phyloP scores from a whole-genome alignment of 2,888 invertebrate genomes.

The Thyatira batis region DNA sequence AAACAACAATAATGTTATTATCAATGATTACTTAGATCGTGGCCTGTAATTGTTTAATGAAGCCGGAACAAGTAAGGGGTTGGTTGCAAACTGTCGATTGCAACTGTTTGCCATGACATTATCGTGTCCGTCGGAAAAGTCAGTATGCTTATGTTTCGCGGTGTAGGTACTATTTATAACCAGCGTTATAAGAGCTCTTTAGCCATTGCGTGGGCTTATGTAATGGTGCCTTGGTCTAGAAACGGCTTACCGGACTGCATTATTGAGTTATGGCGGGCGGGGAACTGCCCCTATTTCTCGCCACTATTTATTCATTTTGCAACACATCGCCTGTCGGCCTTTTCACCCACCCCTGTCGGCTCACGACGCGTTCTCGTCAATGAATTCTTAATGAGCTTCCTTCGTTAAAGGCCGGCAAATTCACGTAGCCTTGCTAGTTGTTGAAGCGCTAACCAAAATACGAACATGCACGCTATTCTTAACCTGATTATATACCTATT shows the following conservation, averaged over 20 bases:
- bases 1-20: conserved; percentile 24
- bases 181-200: conserved; percentile 42
- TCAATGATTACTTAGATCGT: conserved; percentile 21
- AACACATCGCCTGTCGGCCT: conserved; percentile 76
- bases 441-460: conserved; percentile 68
- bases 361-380: conserved; percentile 63
- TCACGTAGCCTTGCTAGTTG: conserved; percentile 58
- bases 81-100: conserved; percentile 70
- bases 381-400: conserved; percentile 73
- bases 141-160: conserved; percentile 67
- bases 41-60: conserved; percentile 46
- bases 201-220: conserved; percentile 8
- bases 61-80: conserved; percentile 48
- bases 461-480: conserved; percentile 54
- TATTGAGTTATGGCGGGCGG: conserved; percentile 68
- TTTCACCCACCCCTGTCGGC: conserved; percentile 66
- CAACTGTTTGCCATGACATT: conserved; percentile 74
- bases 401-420: conserved; percentile 78
- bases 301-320: conserved; percentile 81
- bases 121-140: conserved; percentile 66
- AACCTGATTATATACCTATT: background rate
- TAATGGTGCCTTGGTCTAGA: conserved; percentile 30
- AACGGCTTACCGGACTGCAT: conserved; percentile 53
- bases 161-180: conserved; percentile 42
- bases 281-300: conserved; percentile 80